Base-by-base conservation (phyloP, 2,797 vertebrate species). In the Anguilla anguilla region DNA sequence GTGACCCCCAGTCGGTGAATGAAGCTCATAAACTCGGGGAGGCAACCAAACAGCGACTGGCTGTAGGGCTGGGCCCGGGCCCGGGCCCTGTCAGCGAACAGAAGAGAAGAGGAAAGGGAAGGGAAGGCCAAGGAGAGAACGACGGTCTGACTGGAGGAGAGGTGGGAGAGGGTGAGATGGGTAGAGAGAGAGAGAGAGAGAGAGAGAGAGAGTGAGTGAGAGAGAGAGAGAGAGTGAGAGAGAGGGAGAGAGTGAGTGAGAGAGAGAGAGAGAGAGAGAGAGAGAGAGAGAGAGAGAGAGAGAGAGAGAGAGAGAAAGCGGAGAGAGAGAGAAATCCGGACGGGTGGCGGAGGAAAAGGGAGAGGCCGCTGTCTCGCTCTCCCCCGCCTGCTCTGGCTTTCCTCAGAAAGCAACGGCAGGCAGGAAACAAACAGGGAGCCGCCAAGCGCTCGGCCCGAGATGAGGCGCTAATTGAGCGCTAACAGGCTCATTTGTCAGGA, bases 391-490 rank as follows among this genome's bases (percentile, higher is more conserved):
- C 89, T 91, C 87, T 49, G 89, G 90, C 87, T 90, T 93, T 93
- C 90, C 91, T 91, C 92, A 93, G 93, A 93, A 95, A 94, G 87
- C 91, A 84, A 22, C 7, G 86, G 89, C 88, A 17, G 85, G 88
- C 85, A 87, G 89, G 87, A 83, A 72, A 49, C 15, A 15, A 83
- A 84, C 81, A 28, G 22, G 67, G 13, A 87, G 88, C 91, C 46
- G 9, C 57, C 51, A 86, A 72, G 35, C 89, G 72, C n/a, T 86
- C n/a, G 0, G 84, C 86, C 51, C 88, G 13, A 61, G 90, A 93
- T 92, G 91, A 94, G 92, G 94, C 91, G 93, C 90, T 94, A 94
- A 95, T 91, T 91, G 92, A 93, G 91, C 90, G 85, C 61, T 55
- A 46, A 46, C 43, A 88, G 90, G 91, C 72, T 90, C 69, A 43